Base-by-base conservation (phyloP, 2,888 invertebrate species). In the Thera britannica region DNA sequence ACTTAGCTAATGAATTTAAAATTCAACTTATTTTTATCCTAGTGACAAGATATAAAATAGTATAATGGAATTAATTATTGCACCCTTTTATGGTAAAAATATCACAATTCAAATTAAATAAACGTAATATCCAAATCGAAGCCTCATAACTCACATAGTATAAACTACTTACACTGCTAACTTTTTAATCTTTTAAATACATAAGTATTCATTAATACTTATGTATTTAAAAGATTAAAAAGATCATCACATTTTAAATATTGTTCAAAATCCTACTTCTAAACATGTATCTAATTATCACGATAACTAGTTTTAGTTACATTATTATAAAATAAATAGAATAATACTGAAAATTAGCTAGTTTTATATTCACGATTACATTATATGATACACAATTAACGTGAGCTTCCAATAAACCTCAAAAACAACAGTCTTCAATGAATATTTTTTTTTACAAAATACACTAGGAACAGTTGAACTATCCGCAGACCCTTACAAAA, bases 1-100 rank as follows among this genome's bases (percentile, higher is more conserved):
- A 57, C 41, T 3, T 11, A 11, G 12, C n/a, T 44, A 44, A 58
- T 12, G 46, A 58, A 58, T 58, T 46, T 35, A 23, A 58, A 46
- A 9, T 58, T 41, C 38, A 35, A 55, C 44, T 12, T 34, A 23
- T 34, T 46, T 58, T 11, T 35, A 46, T 57, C 44, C 3, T 34
- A 58, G 11, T 0, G 44, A 58, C 0, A 58, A 2, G 7, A 46
- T 12, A 12, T 12, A 12, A 56, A 36, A 38, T 8, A 46, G 9
- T 9, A 9, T 46, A 46, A 56, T 38, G 3, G n/a, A 38, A 56
- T 41, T 36, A 41, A 5, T 35, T 55, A 23, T 23, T 9, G 44
- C 58, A 58, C 41, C 2, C 35, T 12, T 46, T 58, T 1, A 58
- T 35, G 46, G 34, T 3, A 46, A 11, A 56, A 41, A 56, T 56